phyloP scores from a whole-genome alignment of 2,888 invertebrate species.

The Tachina grossa region DNA sequence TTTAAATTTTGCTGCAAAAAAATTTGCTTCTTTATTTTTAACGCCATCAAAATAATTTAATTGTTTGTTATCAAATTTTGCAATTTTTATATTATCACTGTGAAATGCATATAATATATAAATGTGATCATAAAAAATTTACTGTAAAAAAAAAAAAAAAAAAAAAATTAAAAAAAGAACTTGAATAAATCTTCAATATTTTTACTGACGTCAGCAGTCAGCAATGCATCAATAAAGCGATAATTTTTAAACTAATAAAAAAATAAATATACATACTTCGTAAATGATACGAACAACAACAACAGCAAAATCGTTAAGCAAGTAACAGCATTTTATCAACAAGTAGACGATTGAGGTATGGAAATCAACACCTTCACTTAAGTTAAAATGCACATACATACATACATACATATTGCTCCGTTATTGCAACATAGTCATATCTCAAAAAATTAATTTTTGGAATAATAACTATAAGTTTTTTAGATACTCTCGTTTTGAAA shows the following conservation, averaged over 20 bases:
- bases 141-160: not conserved
- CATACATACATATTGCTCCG: too few relatives aligned
- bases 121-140: not conserved
- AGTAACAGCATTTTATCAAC: constrained; percentile 29
- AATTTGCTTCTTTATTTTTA: too few relatives aligned
- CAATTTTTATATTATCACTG: too few relatives aligned
- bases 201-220: constrained; percentile 62
- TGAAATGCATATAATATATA: not conserved
- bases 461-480: not conserved
- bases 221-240: constrained; percentile 49
- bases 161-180: constrained; percentile 26
- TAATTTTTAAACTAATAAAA: constrained; percentile 30
- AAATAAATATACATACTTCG: constrained; percentile 11
- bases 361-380: constrained; percentile 57
- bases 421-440: too few relatives aligned
- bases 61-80: too few relatives aligned
- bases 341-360: constrained; percentile 45
- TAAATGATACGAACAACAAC: constrained; percentile 28
- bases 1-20: too few relatives aligned
- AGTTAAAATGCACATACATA: not conserved
- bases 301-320: constrained; percentile 25
- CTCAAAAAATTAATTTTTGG: not conserved
- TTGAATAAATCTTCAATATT: constrained; percentile 31
- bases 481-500: too few relatives aligned
- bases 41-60: too few relatives aligned